phyloP scores from a whole-genome alignment of 2,797 vertebrate genomes.

The Scarus forsteni region DNA sequence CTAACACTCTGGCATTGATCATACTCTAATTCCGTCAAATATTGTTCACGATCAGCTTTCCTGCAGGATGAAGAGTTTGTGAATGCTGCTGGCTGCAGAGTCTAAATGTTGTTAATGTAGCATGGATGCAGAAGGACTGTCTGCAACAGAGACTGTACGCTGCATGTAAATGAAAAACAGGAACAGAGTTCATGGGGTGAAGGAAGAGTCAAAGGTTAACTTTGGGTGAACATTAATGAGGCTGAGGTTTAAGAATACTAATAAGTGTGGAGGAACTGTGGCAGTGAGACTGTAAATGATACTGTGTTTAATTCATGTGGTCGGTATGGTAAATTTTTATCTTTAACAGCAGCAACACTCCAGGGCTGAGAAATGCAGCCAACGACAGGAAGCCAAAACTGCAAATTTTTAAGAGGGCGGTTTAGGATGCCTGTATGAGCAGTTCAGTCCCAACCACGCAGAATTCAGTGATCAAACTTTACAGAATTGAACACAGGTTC shows the following conservation, averaged over 20 bases:
- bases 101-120: conserved; percentile 22
- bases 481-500: no score
- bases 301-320: conserved; percentile 6
- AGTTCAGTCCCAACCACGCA: not conserved
- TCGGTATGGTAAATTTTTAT: not conserved
- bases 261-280: not conserved
- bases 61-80: not conserved
- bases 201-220: conserved; percentile 18
- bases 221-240: conserved; percentile 30
- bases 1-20: conserved; percentile 23
- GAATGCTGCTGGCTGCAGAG: conserved; percentile 13
- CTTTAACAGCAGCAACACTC: not conserved
- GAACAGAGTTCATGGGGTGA: conserved; percentile 18
- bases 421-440: not conserved
- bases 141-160: conserved; percentile 4
- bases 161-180: not conserved
- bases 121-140: conserved; percentile 2
- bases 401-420: not conserved
- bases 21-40: conserved; percentile 23
- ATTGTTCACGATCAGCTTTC: conserved; percentile 33
- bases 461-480: no score
- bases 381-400: not conserved
- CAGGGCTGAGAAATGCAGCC: not conserved
- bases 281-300: conserved; percentile 16
- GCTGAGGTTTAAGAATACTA: conserved; percentile 22